Conservation (phyloP, 2,888 invertebrate genomes). For the Cantharis lateralis region DNA sequence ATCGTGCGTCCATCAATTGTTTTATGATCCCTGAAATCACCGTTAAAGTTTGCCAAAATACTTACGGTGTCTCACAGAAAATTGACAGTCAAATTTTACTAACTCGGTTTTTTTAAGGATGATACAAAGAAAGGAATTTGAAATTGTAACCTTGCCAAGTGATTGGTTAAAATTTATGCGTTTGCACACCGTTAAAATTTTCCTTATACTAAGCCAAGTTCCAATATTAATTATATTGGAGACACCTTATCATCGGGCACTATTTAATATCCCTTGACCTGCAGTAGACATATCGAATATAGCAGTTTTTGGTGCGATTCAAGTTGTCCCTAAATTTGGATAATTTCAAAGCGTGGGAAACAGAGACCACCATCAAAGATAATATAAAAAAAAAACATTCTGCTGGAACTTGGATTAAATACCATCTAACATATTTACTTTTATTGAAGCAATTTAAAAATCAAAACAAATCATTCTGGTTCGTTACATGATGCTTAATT, state of each 20-base stretch:
- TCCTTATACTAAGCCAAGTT: not conserved
- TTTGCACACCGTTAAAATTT: not conserved
- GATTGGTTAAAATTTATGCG: not conserved
- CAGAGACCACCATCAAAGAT: not conserved
- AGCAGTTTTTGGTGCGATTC: not conserved
- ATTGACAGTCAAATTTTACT: not conserved
- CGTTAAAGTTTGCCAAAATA: not conserved
- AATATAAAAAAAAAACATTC: not conserved
- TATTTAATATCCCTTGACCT: not conserved
- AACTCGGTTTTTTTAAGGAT: not conserved
- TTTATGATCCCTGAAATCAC: not conserved
- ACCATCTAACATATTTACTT: not conserved
- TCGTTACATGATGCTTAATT: not conserved
- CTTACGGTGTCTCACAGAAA: not conserved
- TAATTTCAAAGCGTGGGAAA: not conserved
- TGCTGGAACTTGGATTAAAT: not conserved
- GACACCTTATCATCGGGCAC: not conserved
- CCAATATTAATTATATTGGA: not conserved
- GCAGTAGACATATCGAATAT: not conserved
- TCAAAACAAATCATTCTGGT: not conserved
- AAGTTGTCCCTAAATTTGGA: not conserved
- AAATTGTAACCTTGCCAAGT: not conserved
- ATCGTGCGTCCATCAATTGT: not conserved
- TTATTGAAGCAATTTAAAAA: not conserved
- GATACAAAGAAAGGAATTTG: not conserved